These are phyloP conservation scores for Aethina tumida DNA, from an alignment of 1,140 invertebrate species.

Conservation along the genomic window DNA sequence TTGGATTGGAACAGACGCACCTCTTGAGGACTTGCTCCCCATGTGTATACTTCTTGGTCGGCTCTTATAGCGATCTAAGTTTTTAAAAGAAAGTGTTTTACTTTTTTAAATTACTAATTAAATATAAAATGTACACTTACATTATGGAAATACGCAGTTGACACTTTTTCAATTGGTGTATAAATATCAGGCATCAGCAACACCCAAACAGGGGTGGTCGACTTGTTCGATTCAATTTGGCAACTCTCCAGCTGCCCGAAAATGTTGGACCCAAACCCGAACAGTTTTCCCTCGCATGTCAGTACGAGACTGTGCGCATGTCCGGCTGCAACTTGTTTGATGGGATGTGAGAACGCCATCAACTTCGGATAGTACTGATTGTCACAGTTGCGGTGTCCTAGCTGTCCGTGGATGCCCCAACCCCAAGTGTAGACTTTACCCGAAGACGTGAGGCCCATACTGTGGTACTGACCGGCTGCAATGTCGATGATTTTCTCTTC, in stretches of 20 bases:
- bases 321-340: slow-evolving; percentile 53
- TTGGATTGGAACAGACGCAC: slow-evolving; percentile 43
- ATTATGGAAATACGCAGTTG: slow-evolving; percentile 73
- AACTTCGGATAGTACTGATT: slow-evolving; percentile 50
- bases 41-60: slow-evolving; percentile 59
- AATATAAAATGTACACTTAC: slow-evolving; percentile 42
- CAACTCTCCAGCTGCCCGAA: slow-evolving; percentile 70
- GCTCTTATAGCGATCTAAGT: slow-evolving; percentile 59
- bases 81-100: too few species aligned
- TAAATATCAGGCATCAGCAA: slow-evolving; percentile 43
- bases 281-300: slow-evolving; percentile 53
- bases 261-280: slow-evolving; percentile 65
- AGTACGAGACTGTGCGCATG: slow-evolving; percentile 67
- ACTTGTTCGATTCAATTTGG: slow-evolving; percentile 44
- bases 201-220: slow-evolving; percentile 46
- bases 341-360: slow-evolving; percentile 27
- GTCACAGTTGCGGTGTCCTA: slow-evolving; percentile 64
- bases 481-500: slow-evolving; percentile 53
- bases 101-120: slow-evolving; percentile 1
- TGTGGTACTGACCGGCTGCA: slow-evolving; percentile 72
- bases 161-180: slow-evolving; percentile 52
- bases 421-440: slow-evolving; percentile 61
- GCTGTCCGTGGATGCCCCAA: slow-evolving; percentile 78
- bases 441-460: slow-evolving; percentile 55
- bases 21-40: slow-evolving; percentile 71